These are phyloP conservation scores for Andrena trimmerana DNA, from an alignment of 2,888 invertebrate genomes.

Conservation along the genomic window DNA sequence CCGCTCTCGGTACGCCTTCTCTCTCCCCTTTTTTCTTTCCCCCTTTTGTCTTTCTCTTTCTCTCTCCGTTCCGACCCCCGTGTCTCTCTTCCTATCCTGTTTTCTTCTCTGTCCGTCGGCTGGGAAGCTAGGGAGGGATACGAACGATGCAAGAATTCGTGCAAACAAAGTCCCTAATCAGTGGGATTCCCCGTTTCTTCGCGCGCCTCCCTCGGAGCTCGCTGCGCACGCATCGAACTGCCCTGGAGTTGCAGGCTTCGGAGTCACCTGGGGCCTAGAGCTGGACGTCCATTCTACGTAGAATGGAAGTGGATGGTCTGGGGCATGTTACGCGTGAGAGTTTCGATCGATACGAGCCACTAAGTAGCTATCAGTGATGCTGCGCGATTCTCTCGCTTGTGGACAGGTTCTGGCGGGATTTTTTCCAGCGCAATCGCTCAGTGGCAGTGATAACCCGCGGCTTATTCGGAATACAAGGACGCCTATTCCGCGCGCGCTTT, in stretches of 20 bases:
- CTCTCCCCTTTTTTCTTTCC: slow-evolving; percentile 21
- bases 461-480: slow-evolving; percentile 44
- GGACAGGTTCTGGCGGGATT: slow-evolving; percentile 23
- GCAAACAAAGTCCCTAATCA: slow-evolving; percentile 43
- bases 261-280: not conserved
- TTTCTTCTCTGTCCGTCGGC: slow-evolving; percentile 14
- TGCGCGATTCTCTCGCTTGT: not conserved
- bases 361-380: slow-evolving; percentile 24
- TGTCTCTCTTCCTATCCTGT: slow-evolving; percentile 4
- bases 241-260: not conserved
- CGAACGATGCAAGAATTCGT: slow-evolving; percentile 63
- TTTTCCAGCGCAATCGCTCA: not conserved
- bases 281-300: too few species aligned
- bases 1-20: slow-evolving; percentile 71
- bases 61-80: not conserved
- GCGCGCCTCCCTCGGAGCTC: not conserved
- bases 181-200: not conserved
- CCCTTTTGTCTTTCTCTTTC: slow-evolving; percentile 28
- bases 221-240: not conserved
- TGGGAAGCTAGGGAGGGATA: slow-evolving; percentile 59
- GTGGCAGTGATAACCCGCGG: slow-evolving; percentile 12
- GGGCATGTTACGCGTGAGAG: not conserved
- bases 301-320: not conserved
- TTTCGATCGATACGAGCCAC: not conserved
- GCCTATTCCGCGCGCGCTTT: slow-evolving; percentile 13